Evolutionary conservation across 2,888 invertebrate genomes (phyloP).

Genomic region (Eilema sororculum): DNA sequence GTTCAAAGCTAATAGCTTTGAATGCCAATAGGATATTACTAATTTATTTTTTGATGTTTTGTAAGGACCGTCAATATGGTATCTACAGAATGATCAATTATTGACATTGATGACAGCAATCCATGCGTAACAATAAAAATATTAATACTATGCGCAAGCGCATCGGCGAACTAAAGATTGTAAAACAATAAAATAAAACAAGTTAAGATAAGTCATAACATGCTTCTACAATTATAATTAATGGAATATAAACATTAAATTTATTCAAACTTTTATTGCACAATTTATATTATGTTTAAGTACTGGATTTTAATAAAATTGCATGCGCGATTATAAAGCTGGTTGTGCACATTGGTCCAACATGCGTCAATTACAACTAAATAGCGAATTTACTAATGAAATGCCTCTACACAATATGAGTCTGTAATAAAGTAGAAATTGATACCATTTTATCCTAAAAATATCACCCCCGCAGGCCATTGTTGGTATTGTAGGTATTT

Average conservation of each 20-base stretch:
- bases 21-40: too few species aligned
- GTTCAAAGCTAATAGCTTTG: too few species aligned
- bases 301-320: constrained; percentile 26
- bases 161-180: neutral
- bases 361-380: neutral
- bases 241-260: constrained; percentile 29
- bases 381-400: too few species aligned
- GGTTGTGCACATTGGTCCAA: neutral
- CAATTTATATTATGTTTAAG: constrained; percentile 26
- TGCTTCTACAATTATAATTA: constrained; percentile 11
- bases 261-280: constrained; percentile 37
- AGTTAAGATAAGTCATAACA: constrained; percentile 5
- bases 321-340: constrained; percentile 13
- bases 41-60: too few species aligned
- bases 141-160: neutral
- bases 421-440: too few species aligned
- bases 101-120: neutral
- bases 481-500: too few species aligned
- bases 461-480: too few species aligned
- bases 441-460: too few species aligned
- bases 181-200: constrained; percentile 17
- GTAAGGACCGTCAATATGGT: too few species aligned
- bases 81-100: neutral
- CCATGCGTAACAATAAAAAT: neutral
- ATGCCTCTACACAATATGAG: too few species aligned